A percentile compares a stretch with the other conserved stretches of the same genome.
phyloP scores from a whole-genome alignment of 2,113 vertebrate species.

The Pseudolaguvia tuberculata region DNA sequence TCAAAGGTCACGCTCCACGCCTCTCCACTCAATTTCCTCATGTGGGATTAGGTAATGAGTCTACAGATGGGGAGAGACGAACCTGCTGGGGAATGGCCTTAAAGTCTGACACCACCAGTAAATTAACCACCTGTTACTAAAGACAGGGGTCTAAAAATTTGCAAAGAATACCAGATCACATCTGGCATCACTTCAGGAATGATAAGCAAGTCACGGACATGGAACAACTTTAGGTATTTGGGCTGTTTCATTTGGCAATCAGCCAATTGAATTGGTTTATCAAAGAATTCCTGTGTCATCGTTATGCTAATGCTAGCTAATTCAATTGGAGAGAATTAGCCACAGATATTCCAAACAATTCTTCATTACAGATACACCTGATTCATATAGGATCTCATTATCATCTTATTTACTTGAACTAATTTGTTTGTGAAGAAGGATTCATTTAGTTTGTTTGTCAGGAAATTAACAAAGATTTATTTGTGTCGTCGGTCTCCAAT shows the following conservation, averaged over 20 bases:
- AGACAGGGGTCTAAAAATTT: conserved; percentile 14
- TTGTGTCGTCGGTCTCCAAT: conserved; percentile 32
- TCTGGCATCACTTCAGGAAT: conserved; percentile 12
- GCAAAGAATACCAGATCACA: conserved; percentile 40
- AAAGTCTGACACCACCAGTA: conserved; percentile 37
- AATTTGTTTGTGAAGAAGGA: neutral
- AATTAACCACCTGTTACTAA: conserved; percentile 49
- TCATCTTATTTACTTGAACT: neutral
- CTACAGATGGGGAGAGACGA: conserved; percentile 22
- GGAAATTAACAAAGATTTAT: neutral
- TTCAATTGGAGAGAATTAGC: conserved; percentile 17
- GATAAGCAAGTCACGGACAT: conserved; percentile 15
- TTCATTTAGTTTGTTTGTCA: neutral
- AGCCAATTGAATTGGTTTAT: conserved; percentile 28
- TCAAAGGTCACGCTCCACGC: conserved; percentile 45
- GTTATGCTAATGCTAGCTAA: conserved; percentile 25
- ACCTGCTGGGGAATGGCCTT: conserved; percentile 19
- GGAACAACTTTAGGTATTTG: conserved; percentile 13
- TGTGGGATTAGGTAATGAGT: conserved; percentile 43
- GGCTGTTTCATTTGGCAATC: conserved; percentile 30
- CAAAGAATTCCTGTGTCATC: conserved; percentile 21
- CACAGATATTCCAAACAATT: conserved; percentile 21
- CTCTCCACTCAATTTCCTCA: conserved; percentile 48
- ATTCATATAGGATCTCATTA: neutral
- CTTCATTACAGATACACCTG: neutral